phyloP scores from a whole-genome alignment of 2,888 invertebrate species.

The Cremastinae sp. region DNA sequence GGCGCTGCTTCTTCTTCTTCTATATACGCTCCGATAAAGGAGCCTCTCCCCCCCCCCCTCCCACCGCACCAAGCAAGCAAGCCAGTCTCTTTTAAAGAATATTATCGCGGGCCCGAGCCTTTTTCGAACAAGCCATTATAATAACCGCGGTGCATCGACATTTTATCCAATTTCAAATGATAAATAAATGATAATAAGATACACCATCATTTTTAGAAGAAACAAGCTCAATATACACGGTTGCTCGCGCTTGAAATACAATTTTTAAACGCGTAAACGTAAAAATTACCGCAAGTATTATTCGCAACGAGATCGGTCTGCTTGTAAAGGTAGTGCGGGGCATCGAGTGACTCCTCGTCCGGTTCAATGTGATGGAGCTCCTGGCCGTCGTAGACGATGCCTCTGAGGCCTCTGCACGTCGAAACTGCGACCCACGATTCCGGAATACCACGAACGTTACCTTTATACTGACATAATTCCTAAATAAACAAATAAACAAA shows the following conservation, averaged over 20 bases:
- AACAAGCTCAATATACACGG: background rate
- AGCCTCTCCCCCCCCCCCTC: no score
- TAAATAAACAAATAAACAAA: conserved; percentile 75
- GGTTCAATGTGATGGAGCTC: conserved; percentile 88
- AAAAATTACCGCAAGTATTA: conserved; percentile 83
- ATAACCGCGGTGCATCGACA: no score
- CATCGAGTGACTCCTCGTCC: conserved; percentile 80
- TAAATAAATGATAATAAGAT: no score
- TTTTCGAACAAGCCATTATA: conserved; percentile 15
- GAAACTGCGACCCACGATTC: conserved; percentile 92
- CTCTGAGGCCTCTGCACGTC: conserved; percentile 89
- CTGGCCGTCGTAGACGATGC: conserved; percentile 90
- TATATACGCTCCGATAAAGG: conserved; percentile 56
- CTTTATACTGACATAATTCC: conserved; percentile 91
- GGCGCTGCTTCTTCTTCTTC: no score
- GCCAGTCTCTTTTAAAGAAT: conserved; percentile 47
- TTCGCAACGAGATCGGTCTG: conserved; percentile 84
- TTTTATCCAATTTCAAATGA: no score
- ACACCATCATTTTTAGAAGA: no score
- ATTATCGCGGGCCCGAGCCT: conserved; percentile 24
- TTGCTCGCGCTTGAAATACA: no score
- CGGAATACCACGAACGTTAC: conserved; percentile 86
- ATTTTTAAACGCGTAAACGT: background rate
- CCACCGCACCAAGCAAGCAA: no score
- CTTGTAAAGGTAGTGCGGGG: conserved; percentile 85